Evolutionary conservation across 2,888 invertebrate species (phyloP), one percentile per base, ranked within the genome.

Genomic region (Idaea aversata): DNA sequence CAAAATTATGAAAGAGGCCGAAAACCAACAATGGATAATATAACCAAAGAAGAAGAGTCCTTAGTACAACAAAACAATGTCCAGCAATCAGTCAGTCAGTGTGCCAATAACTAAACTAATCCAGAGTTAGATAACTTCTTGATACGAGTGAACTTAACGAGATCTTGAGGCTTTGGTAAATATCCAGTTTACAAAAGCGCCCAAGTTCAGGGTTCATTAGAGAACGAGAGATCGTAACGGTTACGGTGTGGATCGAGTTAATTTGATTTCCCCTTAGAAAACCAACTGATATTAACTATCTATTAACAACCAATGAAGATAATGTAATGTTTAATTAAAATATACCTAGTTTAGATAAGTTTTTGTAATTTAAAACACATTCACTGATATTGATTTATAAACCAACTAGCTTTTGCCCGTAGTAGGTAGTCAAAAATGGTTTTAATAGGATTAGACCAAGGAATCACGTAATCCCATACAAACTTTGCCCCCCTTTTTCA

Each of bases 221-320:
- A 72, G 70, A 73, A 71, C 72, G 72, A 74, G 71, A 73, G 72
- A 75, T 72, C 73, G 73, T 65, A 72, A 70, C 75, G 70, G 75
- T 72, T 68, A 73, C 74, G 72, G 68, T 70, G 63, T 63, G 70
- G 62, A 57, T 25, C 66, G 65, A 68, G 66, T 66, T 73, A 74
- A 72, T 71, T 72, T 67, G 73, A 74, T 72, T 74, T 74, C 73
- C 73, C 73, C 65, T 63, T 68, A 70, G 69, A 71, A 65, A 70
- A 72, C 63, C 65, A 65, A 68, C 47, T 47, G 47, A 47, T 47
- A 47, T 4, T 10, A 10, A 47, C 10, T 10, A 47, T 47, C 47
- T 47, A 47, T 47, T 10, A 10, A 47, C 13, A 13, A 10, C 7
- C 47, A 47, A 47, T 47, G 13, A 4, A 47, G 47, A 47, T 47